These are phyloP conservation scores for Panurus biarmicus DNA, from an alignment of 2,113 vertebrate species.

Conservation along the genomic window DNA sequence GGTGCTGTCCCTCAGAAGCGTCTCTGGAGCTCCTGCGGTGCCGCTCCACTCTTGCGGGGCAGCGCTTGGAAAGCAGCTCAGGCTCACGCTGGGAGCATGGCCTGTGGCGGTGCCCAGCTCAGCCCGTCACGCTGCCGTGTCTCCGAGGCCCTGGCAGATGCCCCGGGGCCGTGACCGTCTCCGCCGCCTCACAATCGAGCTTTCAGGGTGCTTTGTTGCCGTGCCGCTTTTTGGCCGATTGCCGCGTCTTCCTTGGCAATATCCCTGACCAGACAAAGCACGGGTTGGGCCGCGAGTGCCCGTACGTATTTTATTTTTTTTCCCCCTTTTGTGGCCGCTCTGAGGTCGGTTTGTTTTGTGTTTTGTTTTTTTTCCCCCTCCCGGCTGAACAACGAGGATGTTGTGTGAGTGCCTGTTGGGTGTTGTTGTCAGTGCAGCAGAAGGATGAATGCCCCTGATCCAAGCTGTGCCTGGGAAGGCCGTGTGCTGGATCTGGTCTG, in stretches of 20 bases:
- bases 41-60: background rate
- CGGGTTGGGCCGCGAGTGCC: background rate
- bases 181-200: constrained; percentile 25
- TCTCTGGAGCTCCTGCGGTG: background rate
- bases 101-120: constrained; percentile 5
- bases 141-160: background rate
- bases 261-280: constrained; percentile 19
- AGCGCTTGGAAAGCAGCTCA: background rate
- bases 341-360: too few species aligned
- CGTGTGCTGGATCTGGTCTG: background rate
- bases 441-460: background rate
- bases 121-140: constrained; percentile 5
- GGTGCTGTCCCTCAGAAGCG: background rate
- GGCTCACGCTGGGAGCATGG: too few species aligned
- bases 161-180: background rate
- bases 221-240: background rate
- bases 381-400: background rate
- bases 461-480: background rate
- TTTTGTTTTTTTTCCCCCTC: background rate
- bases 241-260: constrained; percentile 25
- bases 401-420: background rate
- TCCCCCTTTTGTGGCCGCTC: background rate
- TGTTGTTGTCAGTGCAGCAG: background rate
- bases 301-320: background rate
- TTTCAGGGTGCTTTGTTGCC: background rate